Percentiles rank a stretch among this genome's conserved stretches.
phyloP scores from a whole-genome alignment of 35 echinoderm and acorn worm species.

The Antedon bifida region DNA sequence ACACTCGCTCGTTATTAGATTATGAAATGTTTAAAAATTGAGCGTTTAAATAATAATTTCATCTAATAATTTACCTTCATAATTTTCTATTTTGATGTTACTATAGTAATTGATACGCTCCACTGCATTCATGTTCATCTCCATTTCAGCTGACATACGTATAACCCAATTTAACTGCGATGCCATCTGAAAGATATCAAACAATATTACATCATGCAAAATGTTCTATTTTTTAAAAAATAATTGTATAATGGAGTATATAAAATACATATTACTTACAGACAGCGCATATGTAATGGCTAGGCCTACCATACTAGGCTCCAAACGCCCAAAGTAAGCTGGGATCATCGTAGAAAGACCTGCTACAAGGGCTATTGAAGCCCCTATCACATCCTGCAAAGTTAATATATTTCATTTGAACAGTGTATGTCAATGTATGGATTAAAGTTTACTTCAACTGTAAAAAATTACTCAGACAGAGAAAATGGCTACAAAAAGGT shows the following conservation, averaged over 20 bases:
- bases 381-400: slow-evolving; percentile 39
- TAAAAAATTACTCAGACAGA: no score
- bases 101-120: slow-evolving; percentile 49
- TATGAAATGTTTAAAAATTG: no score
- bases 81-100: slow-evolving; percentile 37
- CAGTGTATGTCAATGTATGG: no score
- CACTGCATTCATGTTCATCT: slow-evolving; percentile 69
- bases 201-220: not conserved
- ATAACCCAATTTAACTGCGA: slow-evolving; percentile 26
- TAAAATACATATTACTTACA: slow-evolving; percentile 19
- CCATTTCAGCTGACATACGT: slow-evolving; percentile 14
- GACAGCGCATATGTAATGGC: slow-evolving; percentile 41
- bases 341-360: slow-evolving; percentile 17
- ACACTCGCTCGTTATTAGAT: no score
- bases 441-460: no score
- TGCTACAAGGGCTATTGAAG: slow-evolving; percentile 26
- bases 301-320: slow-evolving; percentile 40
- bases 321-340: slow-evolving; percentile 5
- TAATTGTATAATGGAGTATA: not conserved
- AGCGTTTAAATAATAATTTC: no score
- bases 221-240: not conserved
- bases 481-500: no score
- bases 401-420: not conserved
- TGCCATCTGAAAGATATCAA: slow-evolving; percentile 21
- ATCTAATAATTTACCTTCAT: slow-evolving; percentile 39